Conservation (phyloP, 2,888 invertebrate species). For the Amphipoea oculea region DNA sequence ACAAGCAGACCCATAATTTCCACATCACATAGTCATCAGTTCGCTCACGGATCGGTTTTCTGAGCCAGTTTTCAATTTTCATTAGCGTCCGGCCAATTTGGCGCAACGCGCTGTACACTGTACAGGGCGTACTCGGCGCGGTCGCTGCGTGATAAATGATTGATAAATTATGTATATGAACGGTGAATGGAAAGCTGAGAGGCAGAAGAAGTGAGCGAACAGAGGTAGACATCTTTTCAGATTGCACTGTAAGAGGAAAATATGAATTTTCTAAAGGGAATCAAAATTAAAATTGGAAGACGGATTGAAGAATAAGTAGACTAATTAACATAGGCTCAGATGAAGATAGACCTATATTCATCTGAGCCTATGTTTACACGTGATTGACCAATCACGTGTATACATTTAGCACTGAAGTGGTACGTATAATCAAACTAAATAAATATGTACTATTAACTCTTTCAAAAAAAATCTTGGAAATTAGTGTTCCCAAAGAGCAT, state of each 20-base stretch:
- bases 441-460: background rate
- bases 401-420: background rate
- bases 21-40: constrained; percentile 23
- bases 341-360: background rate
- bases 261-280: background rate
- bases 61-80: constrained; percentile 63
- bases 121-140: constrained; percentile 36
- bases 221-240: background rate
- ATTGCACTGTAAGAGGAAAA: background rate
- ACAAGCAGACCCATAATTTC: constrained; percentile 23
- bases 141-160: constrained; percentile 74
- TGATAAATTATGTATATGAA: constrained; percentile 80
- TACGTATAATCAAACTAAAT: background rate
- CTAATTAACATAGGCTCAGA: background rate
- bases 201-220: constrained; percentile 10
- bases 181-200: constrained; percentile 37
- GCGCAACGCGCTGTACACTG: constrained; percentile 35
- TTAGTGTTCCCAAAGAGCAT: background rate
- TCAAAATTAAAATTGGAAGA: background rate
- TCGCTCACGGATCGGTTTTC: constrained; percentile 30
- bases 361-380: too few relatives aligned
- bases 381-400: background rate
- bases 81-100: constrained; percentile 49
- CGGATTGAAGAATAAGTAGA: background rate
- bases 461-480: background rate